Conservation (phyloP, 2,113 vertebrate species). For the Mastomys coucha region DNA sequence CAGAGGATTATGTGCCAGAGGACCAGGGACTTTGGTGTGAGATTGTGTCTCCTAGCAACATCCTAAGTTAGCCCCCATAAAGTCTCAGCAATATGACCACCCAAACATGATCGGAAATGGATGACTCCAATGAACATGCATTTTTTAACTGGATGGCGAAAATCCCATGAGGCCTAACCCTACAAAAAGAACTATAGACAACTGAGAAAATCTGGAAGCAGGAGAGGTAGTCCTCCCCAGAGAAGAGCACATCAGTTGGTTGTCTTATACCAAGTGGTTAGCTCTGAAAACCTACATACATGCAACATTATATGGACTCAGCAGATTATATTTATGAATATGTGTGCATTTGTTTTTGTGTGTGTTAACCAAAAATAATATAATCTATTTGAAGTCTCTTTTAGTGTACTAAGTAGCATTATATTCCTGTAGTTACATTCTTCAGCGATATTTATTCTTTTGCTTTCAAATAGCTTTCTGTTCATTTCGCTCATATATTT, state of each 20-base stretch:
- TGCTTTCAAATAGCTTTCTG: not conserved
- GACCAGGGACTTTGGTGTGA: not conserved
- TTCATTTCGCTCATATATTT: constrained; percentile 31
- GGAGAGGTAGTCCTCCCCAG: not conserved
- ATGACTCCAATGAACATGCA: not conserved
- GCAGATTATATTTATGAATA: not conserved
- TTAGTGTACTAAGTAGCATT: not conserved
- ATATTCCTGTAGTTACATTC: not conserved
- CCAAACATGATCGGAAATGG: not conserved
- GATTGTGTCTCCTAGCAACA: not conserved
- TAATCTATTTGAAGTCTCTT: not conserved
- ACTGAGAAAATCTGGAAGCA: not conserved
- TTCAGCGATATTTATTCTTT: not conserved
- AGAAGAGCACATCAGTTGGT: not conserved
- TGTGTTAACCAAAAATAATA: not conserved
- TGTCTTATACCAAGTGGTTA: not conserved
- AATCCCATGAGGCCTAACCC: not conserved
- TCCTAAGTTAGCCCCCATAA: not conserved
- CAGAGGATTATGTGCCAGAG: not conserved
- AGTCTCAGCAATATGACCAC: not conserved
- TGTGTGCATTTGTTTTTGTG: not conserved
- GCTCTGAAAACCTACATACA: not conserved
- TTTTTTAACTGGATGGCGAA: not conserved
- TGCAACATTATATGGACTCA: not conserved
- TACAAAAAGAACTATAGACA: too few species aligned